These are phyloP conservation scores for Clarias magur DNA, from an alignment of 2,113 vertebrate genomes.

Conservation along the genomic window DNA sequence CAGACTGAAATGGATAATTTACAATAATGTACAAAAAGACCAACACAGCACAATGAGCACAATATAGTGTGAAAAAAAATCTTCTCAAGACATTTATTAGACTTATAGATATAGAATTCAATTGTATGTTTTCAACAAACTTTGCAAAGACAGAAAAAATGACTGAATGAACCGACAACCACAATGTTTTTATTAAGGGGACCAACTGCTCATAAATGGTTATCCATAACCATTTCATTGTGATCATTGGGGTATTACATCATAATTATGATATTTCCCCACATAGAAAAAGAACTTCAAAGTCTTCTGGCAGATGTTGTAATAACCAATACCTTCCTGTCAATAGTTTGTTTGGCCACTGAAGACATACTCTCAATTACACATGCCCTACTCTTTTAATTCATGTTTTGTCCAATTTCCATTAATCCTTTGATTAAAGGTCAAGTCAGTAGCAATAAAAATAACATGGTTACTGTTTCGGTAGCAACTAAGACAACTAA, in stretches of 20 bases:
- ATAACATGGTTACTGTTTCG: conserved; percentile 49
- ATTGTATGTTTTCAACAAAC: background rate
- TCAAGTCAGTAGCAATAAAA: conserved; percentile 43
- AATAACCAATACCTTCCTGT: conserved; percentile 17
- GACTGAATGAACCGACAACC: background rate
- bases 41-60: background rate
- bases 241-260: conserved; percentile 4
- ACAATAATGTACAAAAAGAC: background rate
- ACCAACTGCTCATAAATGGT: background rate
- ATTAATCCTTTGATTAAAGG: conserved; percentile 54
- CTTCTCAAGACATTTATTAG: background rate
- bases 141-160: background rate
- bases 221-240: background rate
- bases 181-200: background rate
- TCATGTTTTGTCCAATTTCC: conserved; percentile 19
- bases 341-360: conserved; percentile 4
- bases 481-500: conserved; percentile 48
- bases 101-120: background rate
- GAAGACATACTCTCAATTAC: conserved; percentile 15
- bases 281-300: background rate
- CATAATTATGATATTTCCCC: conserved; percentile 5
- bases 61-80: background rate
- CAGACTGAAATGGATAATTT: background rate
- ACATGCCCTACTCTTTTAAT: conserved; percentile 8
- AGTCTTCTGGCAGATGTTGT: background rate